Evolutionary conservation across 2,888 invertebrate species (phyloP), one percentile per base, ranked within the genome.

Genomic region (Drosophila paranaensis): DNA sequence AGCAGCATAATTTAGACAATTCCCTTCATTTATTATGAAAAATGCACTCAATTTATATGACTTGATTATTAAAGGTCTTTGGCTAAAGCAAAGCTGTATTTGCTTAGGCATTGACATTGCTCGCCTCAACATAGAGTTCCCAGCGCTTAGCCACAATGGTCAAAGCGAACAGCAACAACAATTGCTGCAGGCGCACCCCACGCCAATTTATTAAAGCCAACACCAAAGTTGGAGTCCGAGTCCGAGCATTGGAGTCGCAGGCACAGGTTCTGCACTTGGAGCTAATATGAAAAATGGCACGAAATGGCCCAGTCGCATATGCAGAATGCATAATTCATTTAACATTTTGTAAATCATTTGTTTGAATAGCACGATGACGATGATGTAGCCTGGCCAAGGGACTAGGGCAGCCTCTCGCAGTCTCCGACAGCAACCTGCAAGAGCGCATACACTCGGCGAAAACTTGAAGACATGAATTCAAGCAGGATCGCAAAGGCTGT

Each of bases 331-430:
- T 90, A 90, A 90, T 90, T 90, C 90, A 90, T 90, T 90, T 90
- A 90, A 87, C 89, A 85, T 90, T 90, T 90, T 90, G 90, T 90
- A 90, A 84, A 90, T 87, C 85, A 90, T 90, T 90, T 90, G 90
- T 90, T 90, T 83, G 90, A 87, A 88, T 89, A 88, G 81, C 81
- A 85, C 82, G 88, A 88, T 80, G 86, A 83, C 77, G 89, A 76
- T 78, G 86, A 81, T 82, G 77, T 46, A 63, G 63, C 76, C 69
- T 63, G 69, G 51, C 20, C 62, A 20, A 68, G 75, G 39, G 37
- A 67, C 75, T 75, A 83, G 81, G 75, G 69, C 74, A 77, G 70
- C 62, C 60, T 64, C 64, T 56, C 40, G 16, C 45, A 57, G 30
- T 43, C 39, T 42, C 35, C 48, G 40, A 60, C 57, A 76, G 63